Percentiles rank a stretch among this genome's conserved stretches.
These are phyloP conservation scores for Bungarus multicinctus DNA, from an alignment of 2,113 vertebrate genomes.

Conservation along the genomic window DNA sequence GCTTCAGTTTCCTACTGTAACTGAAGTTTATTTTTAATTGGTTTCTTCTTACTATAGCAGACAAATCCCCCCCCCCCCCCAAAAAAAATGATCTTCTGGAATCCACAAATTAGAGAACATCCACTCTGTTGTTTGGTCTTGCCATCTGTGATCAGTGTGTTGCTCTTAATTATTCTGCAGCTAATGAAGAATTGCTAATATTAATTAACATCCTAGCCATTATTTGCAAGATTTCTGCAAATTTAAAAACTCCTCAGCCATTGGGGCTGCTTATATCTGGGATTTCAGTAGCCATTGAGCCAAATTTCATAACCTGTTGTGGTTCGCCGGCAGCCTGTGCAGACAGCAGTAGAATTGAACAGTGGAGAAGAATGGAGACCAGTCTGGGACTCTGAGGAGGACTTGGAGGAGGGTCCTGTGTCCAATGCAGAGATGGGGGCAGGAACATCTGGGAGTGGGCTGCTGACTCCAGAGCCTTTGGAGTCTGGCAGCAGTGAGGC, in stretches of 20 bases:
- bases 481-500: no score
- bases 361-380: no score
- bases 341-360: no score
- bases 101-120: not conserved
- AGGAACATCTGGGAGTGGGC: no score
- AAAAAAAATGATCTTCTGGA: not conserved
- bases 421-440: no score
- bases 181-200: not conserved
- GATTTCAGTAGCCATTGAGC: not conserved
- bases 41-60: not conserved
- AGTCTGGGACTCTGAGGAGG: no score
- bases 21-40: not conserved
- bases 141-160: not conserved
- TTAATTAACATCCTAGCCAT: not conserved
- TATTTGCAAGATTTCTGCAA: not conserved
- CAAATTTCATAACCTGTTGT: no score
- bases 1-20: not conserved
- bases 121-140: not conserved
- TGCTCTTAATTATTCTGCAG: not conserved
- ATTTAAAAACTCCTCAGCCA: not conserved
- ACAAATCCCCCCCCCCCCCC: not conserved
- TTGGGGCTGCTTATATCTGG: not conserved
- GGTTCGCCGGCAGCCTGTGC: no score
- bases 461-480: no score
- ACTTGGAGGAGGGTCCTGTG: no score